Evolutionary conservation across 2,888 invertebrate genomes (phyloP).

Genomic region (Formica aserva): DNA sequence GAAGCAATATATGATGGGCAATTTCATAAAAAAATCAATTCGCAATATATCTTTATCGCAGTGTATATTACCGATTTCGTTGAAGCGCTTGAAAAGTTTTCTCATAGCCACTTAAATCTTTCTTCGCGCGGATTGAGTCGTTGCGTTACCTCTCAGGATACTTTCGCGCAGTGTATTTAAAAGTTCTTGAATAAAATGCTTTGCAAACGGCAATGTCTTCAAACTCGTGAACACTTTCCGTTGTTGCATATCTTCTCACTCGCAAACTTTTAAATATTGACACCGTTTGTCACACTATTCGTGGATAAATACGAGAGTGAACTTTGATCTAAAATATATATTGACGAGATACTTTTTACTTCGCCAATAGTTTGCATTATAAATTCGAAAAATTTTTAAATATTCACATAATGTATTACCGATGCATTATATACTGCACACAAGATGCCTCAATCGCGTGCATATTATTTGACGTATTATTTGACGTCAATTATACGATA

Average conservation of each 20-base stretch:
- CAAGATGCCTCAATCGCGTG: neutral
- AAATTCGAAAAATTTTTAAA: conserved; percentile 6
- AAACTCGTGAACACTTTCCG: conserved; percentile 14
- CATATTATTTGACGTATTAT: neutral
- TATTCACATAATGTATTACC: conserved; percentile 1
- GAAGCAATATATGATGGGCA: conserved; percentile 14
- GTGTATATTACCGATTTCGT: conserved; percentile 41
- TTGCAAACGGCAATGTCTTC: conserved; percentile 30
- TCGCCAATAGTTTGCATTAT: neutral
- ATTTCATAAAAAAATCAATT: conserved; percentile 43
- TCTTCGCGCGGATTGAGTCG: conserved; percentile 26
- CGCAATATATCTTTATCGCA: conserved; percentile 30
- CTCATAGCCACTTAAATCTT: conserved; percentile 47
- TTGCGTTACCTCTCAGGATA: conserved; percentile 19
- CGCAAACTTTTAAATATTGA: conserved; percentile 8
- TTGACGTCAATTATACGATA: neutral
- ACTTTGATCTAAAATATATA: neutral
- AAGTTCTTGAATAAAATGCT: conserved; percentile 46
- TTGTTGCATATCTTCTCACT: conserved; percentile 9
- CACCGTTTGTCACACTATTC: neutral
- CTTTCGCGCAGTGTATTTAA: conserved; percentile 36
- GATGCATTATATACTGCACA: neutral
- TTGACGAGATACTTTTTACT: neutral
- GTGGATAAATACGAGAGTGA: neutral
- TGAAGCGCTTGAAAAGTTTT: conserved; percentile 42